Evolutionary conservation across 92 coral and sea anemone genomes (phyloP).

Genomic region (Zoanthus solanderi): DNA sequence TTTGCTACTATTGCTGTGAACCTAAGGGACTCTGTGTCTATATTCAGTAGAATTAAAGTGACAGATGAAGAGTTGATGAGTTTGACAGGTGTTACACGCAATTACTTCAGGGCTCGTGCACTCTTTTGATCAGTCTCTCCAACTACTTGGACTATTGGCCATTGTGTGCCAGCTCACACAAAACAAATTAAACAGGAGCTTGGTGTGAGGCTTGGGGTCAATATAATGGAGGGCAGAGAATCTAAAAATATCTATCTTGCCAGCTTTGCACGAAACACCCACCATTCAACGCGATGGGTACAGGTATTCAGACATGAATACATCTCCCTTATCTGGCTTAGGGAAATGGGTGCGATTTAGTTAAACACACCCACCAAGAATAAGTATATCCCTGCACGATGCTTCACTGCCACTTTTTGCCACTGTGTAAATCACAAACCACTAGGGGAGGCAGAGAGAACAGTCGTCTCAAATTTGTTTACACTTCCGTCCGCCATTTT

Average conservation of each 20-base stretch:
- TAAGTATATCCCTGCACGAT: too few relatives aligned
- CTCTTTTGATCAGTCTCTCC: constrained; percentile 58
- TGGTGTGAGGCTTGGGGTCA: background rate
- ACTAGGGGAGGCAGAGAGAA: too few relatives aligned
- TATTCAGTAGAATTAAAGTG: constrained; percentile 67
- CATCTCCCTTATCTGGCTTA: constrained; percentile 71
- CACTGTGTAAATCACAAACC: too few relatives aligned
- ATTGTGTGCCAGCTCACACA: constrained; percentile 59
- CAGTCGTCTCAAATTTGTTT: too few relatives aligned
- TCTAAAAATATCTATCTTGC: too few relatives aligned
- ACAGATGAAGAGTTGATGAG: constrained; percentile 42
- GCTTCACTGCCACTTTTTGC: too few relatives aligned
- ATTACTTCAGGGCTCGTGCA: background rate
- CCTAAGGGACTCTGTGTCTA: constrained; percentile 24
- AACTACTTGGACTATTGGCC: constrained; percentile 72
- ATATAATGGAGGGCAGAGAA: too few relatives aligned
- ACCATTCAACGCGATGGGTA: constrained; percentile 58
- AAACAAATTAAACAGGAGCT: constrained; percentile 52
- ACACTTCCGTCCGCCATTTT: too few relatives aligned
- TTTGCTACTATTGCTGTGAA: constrained; percentile 50
- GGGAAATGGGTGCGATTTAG: constrained; percentile 27
- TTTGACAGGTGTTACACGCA: constrained; percentile 32
- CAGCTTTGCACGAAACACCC: constrained; percentile 48
- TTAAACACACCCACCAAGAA: too few relatives aligned
- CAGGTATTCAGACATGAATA: constrained; percentile 73